A percentile compares a stretch with the other conserved stretches of the same genome.
These are phyloP conservation scores for Epizoanthus illoricatus DNA, from an alignment of 92 coral and sea anemone species.

Conservation along the genomic window DNA sequence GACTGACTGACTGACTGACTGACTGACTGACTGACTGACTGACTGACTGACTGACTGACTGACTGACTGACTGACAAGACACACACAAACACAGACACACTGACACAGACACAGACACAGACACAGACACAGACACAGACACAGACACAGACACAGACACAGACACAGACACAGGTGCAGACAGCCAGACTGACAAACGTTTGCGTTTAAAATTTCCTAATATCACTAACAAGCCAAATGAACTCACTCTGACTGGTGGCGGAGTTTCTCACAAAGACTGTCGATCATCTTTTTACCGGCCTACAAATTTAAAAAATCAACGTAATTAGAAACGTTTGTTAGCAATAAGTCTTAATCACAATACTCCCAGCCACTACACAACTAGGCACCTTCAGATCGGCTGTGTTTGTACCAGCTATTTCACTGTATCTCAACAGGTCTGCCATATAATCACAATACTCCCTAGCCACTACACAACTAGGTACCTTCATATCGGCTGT, in stretches of 20 bases:
- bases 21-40: too few relatives aligned
- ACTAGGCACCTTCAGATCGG: conserved; percentile 71
- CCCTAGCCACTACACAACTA: conserved; percentile 21
- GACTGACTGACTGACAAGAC: too few relatives aligned
- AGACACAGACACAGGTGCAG: too few relatives aligned
- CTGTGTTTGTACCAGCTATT: conserved; percentile 66
- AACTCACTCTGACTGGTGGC: conserved; percentile 82
- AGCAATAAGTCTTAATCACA: not conserved
- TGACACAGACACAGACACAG: too few relatives aligned
- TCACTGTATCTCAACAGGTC: conserved; percentile 71
- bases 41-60: too few relatives aligned
- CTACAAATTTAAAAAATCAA: conserved; percentile 36
- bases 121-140: too few relatives aligned
- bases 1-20: too few relatives aligned
- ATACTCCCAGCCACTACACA: not conserved
- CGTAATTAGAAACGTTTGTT: not conserved
- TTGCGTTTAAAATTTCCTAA: too few relatives aligned
- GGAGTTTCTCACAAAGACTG: conserved; percentile 79
- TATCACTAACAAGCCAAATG: not conserved
- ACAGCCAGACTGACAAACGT: too few relatives aligned
- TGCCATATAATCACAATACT: conserved; percentile 67
- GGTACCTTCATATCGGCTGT: conserved; percentile 79
- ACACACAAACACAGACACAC: too few relatives aligned
- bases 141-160: too few relatives aligned
- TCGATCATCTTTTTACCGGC: conserved; percentile 79